phyloP scores from a whole-genome alignment of 2,113 vertebrate genomes.

The Crocuta crocuta region DNA sequence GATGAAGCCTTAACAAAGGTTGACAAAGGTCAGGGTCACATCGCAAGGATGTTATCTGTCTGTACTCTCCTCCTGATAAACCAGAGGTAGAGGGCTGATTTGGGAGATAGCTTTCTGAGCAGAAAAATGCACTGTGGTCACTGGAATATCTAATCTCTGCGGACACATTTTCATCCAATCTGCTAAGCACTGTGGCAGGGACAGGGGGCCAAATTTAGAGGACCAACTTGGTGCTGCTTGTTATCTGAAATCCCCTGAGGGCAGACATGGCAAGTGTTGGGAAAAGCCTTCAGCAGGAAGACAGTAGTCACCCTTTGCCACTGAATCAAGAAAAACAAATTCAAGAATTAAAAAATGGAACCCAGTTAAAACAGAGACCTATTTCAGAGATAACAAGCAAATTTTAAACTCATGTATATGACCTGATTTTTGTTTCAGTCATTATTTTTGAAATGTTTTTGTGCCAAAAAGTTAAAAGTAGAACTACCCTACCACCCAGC shows the following conservation, averaged over 20 bases:
- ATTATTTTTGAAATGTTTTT: slow-evolving; percentile 17
- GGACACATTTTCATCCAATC: slow-evolving; percentile 81
- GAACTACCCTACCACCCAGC: too few relatives aligned
- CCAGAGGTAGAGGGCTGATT: slow-evolving; percentile 82
- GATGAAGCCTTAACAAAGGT: slow-evolving; percentile 93
- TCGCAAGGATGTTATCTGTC: slow-evolving; percentile 92
- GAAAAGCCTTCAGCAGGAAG: slow-evolving; percentile 69
- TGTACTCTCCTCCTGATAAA: slow-evolving; percentile 88
- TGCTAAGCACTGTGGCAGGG: slow-evolving; percentile 42
- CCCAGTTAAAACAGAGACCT: neutral
- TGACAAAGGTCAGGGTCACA: slow-evolving; percentile 94
- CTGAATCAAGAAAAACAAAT: slow-evolving; percentile 65
- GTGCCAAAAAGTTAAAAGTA: neutral
- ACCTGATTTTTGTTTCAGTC: neutral
- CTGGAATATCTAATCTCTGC: slow-evolving; percentile 77
- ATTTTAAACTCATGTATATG: neutral
- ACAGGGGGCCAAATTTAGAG: slow-evolving; percentile 10
- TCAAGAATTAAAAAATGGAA: neutral
- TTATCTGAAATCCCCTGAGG: slow-evolving; percentile 68
- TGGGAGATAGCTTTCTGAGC: slow-evolving; percentile 77
- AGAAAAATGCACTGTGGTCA: slow-evolving; percentile 38
- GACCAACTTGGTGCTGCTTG: slow-evolving; percentile 23
- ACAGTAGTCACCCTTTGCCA: slow-evolving; percentile 29
- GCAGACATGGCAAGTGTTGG: slow-evolving; percentile 56
- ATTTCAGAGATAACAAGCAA: neutral